Evolutionary conservation across 2,797 vertebrate genomes (phyloP).

Genomic region (Hippocampus kuda): DNA sequence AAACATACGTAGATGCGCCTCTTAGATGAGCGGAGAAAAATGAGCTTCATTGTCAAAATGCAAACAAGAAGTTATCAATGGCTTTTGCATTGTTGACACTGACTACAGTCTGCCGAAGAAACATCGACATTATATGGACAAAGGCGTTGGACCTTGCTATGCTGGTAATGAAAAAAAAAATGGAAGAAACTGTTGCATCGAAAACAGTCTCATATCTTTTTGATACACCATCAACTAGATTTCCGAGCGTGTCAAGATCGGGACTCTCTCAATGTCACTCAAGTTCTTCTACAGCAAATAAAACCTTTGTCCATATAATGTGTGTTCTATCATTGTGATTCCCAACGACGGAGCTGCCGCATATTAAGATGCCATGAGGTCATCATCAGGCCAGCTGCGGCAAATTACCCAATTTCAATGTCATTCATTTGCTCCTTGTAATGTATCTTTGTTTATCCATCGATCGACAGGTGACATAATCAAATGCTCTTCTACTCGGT

Average conservation of each 20-base stretch:
- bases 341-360: neutral
- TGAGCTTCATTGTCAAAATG: conserved; percentile 1
- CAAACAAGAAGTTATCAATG: neutral
- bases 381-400: neutral
- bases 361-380: neutral
- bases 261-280: neutral
- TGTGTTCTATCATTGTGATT: neutral
- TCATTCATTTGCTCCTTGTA: neutral
- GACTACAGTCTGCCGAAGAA: neutral
- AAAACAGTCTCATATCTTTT: neutral
- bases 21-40: conserved; percentile 4
- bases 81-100: neutral
- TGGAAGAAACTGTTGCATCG: neutral
- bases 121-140: too few species aligned
- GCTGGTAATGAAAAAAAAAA: neutral
- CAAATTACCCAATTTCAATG: neutral
- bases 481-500: neutral
- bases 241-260: neutral
- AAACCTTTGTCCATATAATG: neutral
- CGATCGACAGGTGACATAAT: neutral
- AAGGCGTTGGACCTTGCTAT: too few species aligned
- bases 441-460: too few species aligned
- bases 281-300: neutral
- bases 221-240: neutral
- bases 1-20: neutral